Base-by-base conservation (phyloP, 1,140 invertebrate genomes). In the Leptopilina clavipes region DNA sequence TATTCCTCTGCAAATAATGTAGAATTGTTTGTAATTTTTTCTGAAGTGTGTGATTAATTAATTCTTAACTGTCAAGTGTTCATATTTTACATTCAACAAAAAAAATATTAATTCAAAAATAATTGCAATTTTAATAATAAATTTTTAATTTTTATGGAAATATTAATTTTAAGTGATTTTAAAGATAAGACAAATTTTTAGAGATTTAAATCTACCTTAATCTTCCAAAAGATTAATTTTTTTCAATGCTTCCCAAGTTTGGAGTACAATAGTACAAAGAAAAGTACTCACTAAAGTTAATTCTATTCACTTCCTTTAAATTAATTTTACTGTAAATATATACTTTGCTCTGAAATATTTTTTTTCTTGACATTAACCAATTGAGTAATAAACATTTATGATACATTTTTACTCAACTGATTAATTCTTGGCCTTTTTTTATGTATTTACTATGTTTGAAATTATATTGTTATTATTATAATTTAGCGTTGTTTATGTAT, bases 261-360 rank as follows among this genome's bases (percentile, higher is more conserved):
- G 56, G 22, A 12, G 12, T 37, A 65, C 14, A 59, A n/a, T 22
- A 59, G 54, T 19, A 19, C 19, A 25, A 59, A 59, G 14, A n/a
- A 31, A 6, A 0, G 3, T 31, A 48, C 5, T 52, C n/a, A 52
- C 17, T 52, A 52, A 52, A n/a, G 9, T 65, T 12, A 9, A 25
- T 65, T 65, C 22, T 65, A 9, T 65, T 22, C 56, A 65, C 25
- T 31, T 65, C 56, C 5, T 65, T 18, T n/a, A n/a, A n/a, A 2
- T 59, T 59, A 9, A 59, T 59, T 65, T 37, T 65, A 65, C 31
- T 65, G 59, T 65, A 65, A 37, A 65, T 65, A 65, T 65, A 65
- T 65, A 31, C 59, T 37, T 14, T n/a, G 22, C 2, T 65, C 11
- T 37, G n/a, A 65, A 65, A 59, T 25, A 5, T 14, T 22, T 31